phyloP scores from a whole-genome alignment of 2,113 vertebrate species.

The Diadophis punctatus region DNA sequence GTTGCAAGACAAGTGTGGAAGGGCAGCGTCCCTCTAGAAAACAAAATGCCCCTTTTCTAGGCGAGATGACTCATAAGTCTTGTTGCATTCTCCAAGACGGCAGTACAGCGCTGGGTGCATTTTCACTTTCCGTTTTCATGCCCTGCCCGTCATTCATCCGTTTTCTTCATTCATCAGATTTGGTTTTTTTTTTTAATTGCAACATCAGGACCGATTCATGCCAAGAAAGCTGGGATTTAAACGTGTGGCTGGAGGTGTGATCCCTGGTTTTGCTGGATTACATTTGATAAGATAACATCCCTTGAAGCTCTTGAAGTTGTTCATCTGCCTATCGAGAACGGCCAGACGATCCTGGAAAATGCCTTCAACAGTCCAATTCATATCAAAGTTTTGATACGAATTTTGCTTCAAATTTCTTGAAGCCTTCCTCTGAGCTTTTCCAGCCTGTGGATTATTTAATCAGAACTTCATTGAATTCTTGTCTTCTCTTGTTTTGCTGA shows the following conservation, averaged over 20 bases:
- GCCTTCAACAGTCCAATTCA: neutral
- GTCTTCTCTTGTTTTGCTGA: constrained; percentile 65
- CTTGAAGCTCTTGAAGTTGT: neutral
- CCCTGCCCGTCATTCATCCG: neutral
- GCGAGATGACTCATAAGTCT: neutral
- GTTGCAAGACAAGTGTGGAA: neutral
- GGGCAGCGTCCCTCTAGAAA: neutral
- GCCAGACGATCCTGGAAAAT: neutral
- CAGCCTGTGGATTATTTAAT: constrained; percentile 41
- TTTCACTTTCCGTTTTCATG: neutral
- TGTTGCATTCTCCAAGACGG: neutral
- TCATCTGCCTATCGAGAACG: neutral
- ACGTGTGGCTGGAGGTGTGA: neutral
- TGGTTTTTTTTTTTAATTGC: neutral
- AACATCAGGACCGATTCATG: neutral
- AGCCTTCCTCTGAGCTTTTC: constrained; percentile 33
- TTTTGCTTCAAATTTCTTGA: constrained; percentile 36
- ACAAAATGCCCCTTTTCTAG: neutral
- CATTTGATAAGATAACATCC: neutral
- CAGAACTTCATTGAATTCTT: constrained; percentile 48
- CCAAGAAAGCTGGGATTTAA: neutral
- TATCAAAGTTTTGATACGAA: too few species aligned
- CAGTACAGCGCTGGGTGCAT: neutral
- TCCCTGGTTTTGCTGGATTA: neutral
- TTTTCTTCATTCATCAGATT: neutral